Base-by-base conservation (phyloP, 2,888 invertebrate species). In the Drosophila silvestris region DNA sequence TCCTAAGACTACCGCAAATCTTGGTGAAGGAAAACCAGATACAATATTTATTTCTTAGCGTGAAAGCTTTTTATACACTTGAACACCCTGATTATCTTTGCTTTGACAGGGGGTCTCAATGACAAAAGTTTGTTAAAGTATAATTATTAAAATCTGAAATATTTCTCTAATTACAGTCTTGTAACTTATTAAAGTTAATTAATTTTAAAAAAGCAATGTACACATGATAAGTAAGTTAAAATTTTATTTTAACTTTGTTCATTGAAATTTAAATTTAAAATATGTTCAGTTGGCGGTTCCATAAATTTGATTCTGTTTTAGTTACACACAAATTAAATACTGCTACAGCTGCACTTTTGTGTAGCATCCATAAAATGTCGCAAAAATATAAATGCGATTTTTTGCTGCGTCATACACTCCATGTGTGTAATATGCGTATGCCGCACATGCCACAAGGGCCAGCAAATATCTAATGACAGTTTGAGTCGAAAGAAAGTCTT, bases 371-470 rank as follows among this genome's bases (percentile, higher is more conserved):
- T 26, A 62, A 67, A 61, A 54, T 68, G 41, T 22, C 28, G 5
- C 32, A 57, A 19, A 47, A 54, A 67, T 16, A 64, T 30, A 35
- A 57, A 26, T n/a, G 10, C 4, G 2, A 3, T 47, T 64, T 64
- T 62, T 47, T 53, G 54, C 28, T 62, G 57, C 41, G 66, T 60
- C 67, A 19, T 22, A 67, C 39, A 51, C 39, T 54, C 44, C 53
- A 73, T 62, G 77, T 81, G 72, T 39, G 77, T 51, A 44, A 77
- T 62, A 61, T 67, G 60, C 54, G n/a, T 28, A 39, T 54, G 54
- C 41, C 26, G n/a, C 62, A 57, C 47, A 65, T 67, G 66, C 52
- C 51, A 59, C 68, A 39, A 16, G 30, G 10, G 12, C 28, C 35
- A 47, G 28, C 16, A 44, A 57, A 56, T 39, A 64, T 67, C 67